A percentile compares a stretch with the other conserved stretches of the same genome.
Conservation (phyloP, 2,113 vertebrate species). For the Tylochromis polylepis region DNA sequence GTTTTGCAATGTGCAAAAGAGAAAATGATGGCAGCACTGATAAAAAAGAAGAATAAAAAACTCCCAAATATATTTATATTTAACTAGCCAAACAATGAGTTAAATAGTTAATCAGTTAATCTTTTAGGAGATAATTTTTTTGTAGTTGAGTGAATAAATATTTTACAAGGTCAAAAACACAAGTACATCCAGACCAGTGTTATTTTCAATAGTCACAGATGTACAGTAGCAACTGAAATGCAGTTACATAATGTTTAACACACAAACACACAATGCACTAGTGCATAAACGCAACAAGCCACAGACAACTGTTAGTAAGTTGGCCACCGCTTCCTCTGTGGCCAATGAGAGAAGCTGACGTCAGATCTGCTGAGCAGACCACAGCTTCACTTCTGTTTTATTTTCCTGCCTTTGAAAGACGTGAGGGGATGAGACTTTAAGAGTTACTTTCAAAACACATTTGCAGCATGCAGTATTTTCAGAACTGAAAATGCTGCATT, state of each 20-base stretch:
- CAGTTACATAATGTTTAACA: not conserved
- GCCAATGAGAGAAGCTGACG: not conserved
- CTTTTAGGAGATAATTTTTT: not conserved
- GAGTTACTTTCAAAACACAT: not conserved
- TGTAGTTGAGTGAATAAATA: too few relatives aligned
- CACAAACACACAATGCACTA: not conserved
- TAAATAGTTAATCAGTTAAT: not conserved
- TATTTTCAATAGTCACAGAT: not conserved
- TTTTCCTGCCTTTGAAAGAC: not conserved
- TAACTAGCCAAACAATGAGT: not conserved
- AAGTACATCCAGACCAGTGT: not conserved
- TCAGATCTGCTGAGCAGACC: conserved; percentile 1
- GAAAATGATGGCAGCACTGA: not conserved
- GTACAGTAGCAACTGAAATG: not conserved
- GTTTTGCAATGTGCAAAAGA: not conserved
- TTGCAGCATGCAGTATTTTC: not conserved
- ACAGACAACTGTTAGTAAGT: not conserved
- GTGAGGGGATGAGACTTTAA: not conserved
- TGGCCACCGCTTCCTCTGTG: not conserved
- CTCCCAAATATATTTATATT: not conserved
- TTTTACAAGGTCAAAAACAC: not conserved
- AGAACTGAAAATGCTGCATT: not conserved
- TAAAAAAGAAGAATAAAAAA: not conserved
- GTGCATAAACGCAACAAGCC: not conserved
- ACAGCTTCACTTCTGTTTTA: conserved; percentile 17